phyloP scores from a whole-genome alignment of 2,797 vertebrate genomes.

The Coilia nasus region DNA sequence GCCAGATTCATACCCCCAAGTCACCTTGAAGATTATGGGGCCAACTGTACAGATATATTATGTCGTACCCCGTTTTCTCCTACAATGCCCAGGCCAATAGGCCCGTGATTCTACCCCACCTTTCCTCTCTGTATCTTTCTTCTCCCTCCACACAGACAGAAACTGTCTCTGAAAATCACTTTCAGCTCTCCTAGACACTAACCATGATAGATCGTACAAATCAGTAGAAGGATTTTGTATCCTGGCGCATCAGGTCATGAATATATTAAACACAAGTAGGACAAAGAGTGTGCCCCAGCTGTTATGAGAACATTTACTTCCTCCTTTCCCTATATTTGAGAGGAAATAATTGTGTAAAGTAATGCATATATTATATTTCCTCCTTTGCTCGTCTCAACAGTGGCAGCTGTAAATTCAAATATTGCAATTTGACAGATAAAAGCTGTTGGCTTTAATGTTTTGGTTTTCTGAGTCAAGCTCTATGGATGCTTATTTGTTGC shows the following conservation, averaged over 20 bases:
- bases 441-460: constrained; percentile 60
- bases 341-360: constrained; percentile 72
- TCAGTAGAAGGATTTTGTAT: constrained; percentile 59
- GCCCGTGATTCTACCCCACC: not conserved
- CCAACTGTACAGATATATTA: too few relatives aligned
- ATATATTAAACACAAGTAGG: constrained; percentile 63
- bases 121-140: not conserved
- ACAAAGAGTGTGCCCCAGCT: constrained; percentile 70
- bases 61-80: too few relatives aligned
- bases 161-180: constrained; percentile 64
- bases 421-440: constrained; percentile 62
- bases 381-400: constrained; percentile 53
- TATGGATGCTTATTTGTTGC: constrained; percentile 10
- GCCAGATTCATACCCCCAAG: too few relatives aligned
- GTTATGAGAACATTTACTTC: constrained; percentile 70
- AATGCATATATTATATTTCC: constrained; percentile 73
- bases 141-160: constrained; percentile 11
- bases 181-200: constrained; percentile 56
- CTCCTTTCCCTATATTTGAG: constrained; percentile 63
- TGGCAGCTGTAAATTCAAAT: constrained; percentile 61
- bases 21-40: too few relatives aligned
- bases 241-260: constrained; percentile 64
- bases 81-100: too few relatives aligned
- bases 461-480: constrained; percentile 45
- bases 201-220: constrained; percentile 57